A percentile compares a stretch with the other conserved stretches of the same genome.
Conservation (phyloP, 2,888 invertebrate species). For the Urechis unicinctus region DNA sequence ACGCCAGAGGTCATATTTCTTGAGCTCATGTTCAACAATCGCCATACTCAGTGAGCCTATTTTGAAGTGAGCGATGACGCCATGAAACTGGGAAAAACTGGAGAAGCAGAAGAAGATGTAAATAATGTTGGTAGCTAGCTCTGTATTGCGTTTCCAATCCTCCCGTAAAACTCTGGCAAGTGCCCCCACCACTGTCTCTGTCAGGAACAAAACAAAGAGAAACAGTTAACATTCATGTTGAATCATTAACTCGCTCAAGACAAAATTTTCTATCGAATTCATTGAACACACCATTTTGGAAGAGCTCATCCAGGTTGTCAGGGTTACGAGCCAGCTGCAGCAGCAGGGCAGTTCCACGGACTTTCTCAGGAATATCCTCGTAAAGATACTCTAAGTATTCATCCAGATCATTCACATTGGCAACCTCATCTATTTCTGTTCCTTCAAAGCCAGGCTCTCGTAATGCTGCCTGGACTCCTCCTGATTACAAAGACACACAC, state of each 20-base stretch:
- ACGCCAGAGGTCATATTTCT: slow-evolving; percentile 86
- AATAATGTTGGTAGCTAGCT: slow-evolving; percentile 91
- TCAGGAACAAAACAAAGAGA: slow-evolving; percentile 9
- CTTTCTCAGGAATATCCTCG: slow-evolving; percentile 81
- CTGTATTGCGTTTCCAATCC: slow-evolving; percentile 95
- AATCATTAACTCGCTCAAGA: too few relatives aligned
- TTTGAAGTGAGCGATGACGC: slow-evolving; percentile 90
- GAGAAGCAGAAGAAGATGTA: slow-evolving; percentile 97
- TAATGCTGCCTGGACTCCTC: slow-evolving; percentile 7
- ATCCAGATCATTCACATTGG: slow-evolving; percentile 77
- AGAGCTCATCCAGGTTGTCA: slow-evolving; percentile 86
- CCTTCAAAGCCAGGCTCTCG: slow-evolving; percentile 41
- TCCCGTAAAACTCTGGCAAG: slow-evolving; percentile 90
- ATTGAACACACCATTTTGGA: slow-evolving; percentile 76
- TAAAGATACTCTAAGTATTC: slow-evolving; percentile 93
- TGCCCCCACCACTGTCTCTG: slow-evolving; percentile 84
- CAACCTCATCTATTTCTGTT: slow-evolving; percentile 54
- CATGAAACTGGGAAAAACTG: slow-evolving; percentile 89
- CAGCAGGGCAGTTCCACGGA: slow-evolving; percentile 80
- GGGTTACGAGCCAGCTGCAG: slow-evolving; percentile 86
- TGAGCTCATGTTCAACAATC: slow-evolving; percentile 88
- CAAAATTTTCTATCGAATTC: too few relatives aligned
- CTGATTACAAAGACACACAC: too few relatives aligned
- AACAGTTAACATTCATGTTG: too few relatives aligned
- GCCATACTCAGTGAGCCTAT: slow-evolving; percentile 90